Evolutionary conservation across 2,888 invertebrate species (phyloP).

Genomic region (Drosophila cracens): DNA sequence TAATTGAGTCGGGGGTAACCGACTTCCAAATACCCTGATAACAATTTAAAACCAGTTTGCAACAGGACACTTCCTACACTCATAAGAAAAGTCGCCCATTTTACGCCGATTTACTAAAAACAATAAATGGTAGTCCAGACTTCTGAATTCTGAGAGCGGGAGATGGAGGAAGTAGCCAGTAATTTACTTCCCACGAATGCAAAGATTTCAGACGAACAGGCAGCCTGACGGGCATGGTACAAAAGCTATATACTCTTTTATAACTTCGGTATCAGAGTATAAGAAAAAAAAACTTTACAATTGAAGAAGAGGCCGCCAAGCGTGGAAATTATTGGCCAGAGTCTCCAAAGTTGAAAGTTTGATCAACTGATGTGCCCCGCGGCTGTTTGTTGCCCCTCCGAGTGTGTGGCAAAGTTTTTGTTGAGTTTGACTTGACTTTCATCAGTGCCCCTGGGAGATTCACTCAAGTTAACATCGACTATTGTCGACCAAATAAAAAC

Average conservation of each 20-base stretch:
- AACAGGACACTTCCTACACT: background rate
- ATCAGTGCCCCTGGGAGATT: slow-evolving; percentile 46
- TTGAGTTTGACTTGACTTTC: slow-evolving; percentile 53
- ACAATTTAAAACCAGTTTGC: background rate
- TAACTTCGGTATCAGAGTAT: background rate
- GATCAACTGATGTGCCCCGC: slow-evolving; percentile 65
- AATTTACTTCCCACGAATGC: too few relatives aligned
- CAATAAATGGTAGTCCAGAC: too few relatives aligned
- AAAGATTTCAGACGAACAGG: background rate
- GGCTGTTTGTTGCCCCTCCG: slow-evolving; percentile 47
- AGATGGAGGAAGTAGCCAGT: too few relatives aligned
- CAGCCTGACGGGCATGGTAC: background rate
- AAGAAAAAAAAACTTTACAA: slow-evolving; percentile 61
- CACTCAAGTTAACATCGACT: slow-evolving; percentile 29
- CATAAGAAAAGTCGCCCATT: too few relatives aligned
- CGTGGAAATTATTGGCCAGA: slow-evolving; percentile 77
- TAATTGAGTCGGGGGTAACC: background rate
- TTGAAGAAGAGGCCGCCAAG: slow-evolving; percentile 67
- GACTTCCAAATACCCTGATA: background rate
- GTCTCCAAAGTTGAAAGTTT: slow-evolving; percentile 64
- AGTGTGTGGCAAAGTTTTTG: slow-evolving; percentile 40
- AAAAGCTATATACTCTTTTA: background rate
- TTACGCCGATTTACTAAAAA: too few relatives aligned
- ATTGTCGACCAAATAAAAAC: slow-evolving; percentile 53
- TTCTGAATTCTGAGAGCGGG: too few relatives aligned